Conservation (phyloP, 2,888 invertebrate genomes). For the Zhuqinia jingwanae region DNA sequence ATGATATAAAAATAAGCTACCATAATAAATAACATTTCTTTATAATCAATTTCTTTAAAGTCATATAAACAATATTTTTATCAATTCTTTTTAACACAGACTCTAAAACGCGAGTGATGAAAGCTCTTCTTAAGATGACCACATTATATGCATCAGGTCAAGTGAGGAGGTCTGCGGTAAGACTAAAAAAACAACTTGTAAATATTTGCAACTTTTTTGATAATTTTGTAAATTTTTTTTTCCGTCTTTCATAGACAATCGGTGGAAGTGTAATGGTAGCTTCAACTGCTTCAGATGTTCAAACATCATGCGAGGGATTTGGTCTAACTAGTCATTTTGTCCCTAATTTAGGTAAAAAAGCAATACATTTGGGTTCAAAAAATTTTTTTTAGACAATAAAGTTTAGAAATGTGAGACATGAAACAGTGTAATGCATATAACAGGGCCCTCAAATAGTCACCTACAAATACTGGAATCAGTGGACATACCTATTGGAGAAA, state of each 20-base stretch:
- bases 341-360: not conserved
- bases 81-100: slow-evolving; percentile 80
- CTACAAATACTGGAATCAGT: slow-evolving; percentile 24
- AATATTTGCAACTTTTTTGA: not conserved
- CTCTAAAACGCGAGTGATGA: slow-evolving; percentile 85
- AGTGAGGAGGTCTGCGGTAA: slow-evolving; percentile 93
- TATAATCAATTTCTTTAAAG: not conserved
- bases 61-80: not conserved
- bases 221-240: slow-evolving; percentile 26
- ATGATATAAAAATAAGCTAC: too few species aligned
- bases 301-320: slow-evolving; percentile 63
- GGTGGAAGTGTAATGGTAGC: slow-evolving; percentile 95
- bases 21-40: not conserved
- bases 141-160: slow-evolving; percentile 97
- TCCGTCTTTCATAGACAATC: slow-evolving; percentile 84
- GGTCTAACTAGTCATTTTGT: slow-evolving; percentile 35
- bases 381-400: too few species aligned
- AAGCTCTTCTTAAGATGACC: slow-evolving; percentile 90
- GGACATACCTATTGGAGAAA: slow-evolving; percentile 16
- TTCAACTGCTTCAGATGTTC: slow-evolving; percentile 95
- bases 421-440: too few species aligned
- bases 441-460: too few species aligned
- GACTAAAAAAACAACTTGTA: slow-evolving; percentile 76
- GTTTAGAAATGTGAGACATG: too few species aligned
- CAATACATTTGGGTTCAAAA: too few species aligned